Evolutionary conservation across 1,140 invertebrate species (phyloP).

Genomic region (Globodera rostochiensis): DNA sequence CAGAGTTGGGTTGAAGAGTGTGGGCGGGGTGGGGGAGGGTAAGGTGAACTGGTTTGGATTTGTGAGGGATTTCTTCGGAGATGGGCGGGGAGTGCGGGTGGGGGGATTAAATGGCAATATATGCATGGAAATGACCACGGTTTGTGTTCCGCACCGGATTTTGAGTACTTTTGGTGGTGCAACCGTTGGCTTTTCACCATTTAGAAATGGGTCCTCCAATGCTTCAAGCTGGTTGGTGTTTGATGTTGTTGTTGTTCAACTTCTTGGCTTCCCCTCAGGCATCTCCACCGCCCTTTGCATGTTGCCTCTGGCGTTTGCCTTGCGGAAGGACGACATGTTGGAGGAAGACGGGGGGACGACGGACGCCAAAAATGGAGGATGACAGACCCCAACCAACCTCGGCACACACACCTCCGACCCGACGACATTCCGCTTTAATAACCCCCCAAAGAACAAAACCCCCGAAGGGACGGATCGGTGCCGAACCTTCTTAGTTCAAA

Average conservation of each 20-base stretch:
- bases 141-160: not conserved
- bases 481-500: no score
- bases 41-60: not conserved
- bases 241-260: not conserved
- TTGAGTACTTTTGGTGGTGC: not conserved
- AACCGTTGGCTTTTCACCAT: not conserved
- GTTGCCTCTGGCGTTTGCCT: slow-evolving; percentile 59
- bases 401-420: no score
- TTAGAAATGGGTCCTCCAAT: slow-evolving; percentile 61
- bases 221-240: slow-evolving; percentile 44
- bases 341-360: not conserved
- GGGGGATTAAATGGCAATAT: not conserved
- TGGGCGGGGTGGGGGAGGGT: no score
- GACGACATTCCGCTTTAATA: no score
- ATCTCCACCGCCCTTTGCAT: slow-evolving; percentile 55
- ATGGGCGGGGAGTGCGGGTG: not conserved
- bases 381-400: no score
- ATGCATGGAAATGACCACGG: not conserved
- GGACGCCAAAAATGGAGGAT: not conserved
- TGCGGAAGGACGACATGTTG: not conserved
- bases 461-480: no score
- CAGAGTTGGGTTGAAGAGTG: not conserved
- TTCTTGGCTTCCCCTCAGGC: not conserved
- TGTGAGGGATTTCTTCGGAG: not conserved
- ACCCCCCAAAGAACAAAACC: no score